These are phyloP conservation scores for Odobenus rosmarus DNA, from an alignment of 2,113 vertebrate species.

Conservation along the genomic window DNA sequence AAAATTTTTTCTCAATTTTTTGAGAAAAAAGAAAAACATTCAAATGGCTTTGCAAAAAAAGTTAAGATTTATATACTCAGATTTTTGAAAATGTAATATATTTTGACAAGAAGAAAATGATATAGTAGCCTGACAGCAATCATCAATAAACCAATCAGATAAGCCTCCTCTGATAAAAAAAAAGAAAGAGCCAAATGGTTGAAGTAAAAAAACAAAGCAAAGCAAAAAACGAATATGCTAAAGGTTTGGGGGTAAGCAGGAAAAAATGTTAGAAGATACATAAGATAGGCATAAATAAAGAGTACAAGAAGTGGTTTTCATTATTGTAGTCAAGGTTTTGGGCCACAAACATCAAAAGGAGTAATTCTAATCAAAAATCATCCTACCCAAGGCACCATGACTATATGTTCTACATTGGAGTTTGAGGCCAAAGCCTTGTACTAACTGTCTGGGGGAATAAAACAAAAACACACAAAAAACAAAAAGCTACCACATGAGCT, in stretches of 20 bases:
- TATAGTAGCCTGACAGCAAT: background rate
- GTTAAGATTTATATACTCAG: background rate
- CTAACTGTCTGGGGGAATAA: background rate
- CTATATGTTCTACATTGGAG: background rate
- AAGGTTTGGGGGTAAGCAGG: background rate
- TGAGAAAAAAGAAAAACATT: background rate
- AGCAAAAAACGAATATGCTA: background rate
- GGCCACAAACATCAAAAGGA: background rate
- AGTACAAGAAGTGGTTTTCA: background rate
- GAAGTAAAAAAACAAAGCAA: background rate
- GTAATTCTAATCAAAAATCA: background rate
- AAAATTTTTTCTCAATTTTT: background rate
- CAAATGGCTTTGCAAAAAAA: background rate
- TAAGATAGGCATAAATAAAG: background rate
- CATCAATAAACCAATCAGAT: background rate
- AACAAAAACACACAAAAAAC: background rate
- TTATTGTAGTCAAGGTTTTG: background rate
- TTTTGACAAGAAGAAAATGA: background rate
- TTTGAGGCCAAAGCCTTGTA: background rate
- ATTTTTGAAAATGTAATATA: background rate
- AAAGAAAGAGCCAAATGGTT: background rate
- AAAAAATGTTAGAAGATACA: background rate
- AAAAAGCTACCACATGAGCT: background rate
- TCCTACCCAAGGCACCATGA: background rate
- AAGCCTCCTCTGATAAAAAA: rapidly evolving